Base-by-base conservation (phyloP, 2,113 vertebrate genomes). In the Corythornis madagascariensis region DNA sequence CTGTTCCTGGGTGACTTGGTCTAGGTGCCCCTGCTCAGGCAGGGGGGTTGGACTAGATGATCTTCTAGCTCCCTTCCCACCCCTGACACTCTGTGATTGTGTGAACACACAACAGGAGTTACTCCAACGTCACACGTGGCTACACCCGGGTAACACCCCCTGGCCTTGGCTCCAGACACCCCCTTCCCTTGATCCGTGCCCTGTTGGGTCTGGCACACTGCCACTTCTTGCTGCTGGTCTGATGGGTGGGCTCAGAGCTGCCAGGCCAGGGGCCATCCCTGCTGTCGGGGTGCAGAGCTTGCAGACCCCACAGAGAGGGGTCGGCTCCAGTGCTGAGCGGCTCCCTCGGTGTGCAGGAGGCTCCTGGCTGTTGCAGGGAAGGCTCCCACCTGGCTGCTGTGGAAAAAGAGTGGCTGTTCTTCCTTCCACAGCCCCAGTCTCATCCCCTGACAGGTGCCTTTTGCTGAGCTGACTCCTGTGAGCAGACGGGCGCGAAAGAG, bases 81-180 rank as follows among this genome's bases (percentile, higher is more conserved):
- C 35, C 35, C 35, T 38, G 35, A 38, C 35, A 38, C n/a, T n/a
- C 35, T 38, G 35, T 38, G 35, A 38, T 38, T 38, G 35, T 38
- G 35, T 38, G 17, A 55, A 16, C 9, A 21, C 26, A 3, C 0
- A 17, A 3, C 29, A 12, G 31, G 31, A 19, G 33, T 26, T 14
- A 25, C 14, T 24, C 45, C 10, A 69, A 16, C 0, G 1, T 31
- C 2, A 1, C 29, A 1, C 11, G 4, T 18, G 4, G 13, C 22
- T 5, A 3, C 1, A 4, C 45, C 13, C 7, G 0, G 0, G 4
- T 2, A 3, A 38, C 74, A 45, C 18, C 42, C 35, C 18, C 4
- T 2, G 17, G 3, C 2, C 53, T 56, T 19, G 28, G 45, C 28
- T 33, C 64, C 71, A 0, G 0, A 11, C 35, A 4, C 22, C 42